A percentile compares a stretch with the other conserved stretches of the same genome.
phyloP scores from a whole-genome alignment of 2,797 vertebrate species.

The Oreochromis grahami region DNA sequence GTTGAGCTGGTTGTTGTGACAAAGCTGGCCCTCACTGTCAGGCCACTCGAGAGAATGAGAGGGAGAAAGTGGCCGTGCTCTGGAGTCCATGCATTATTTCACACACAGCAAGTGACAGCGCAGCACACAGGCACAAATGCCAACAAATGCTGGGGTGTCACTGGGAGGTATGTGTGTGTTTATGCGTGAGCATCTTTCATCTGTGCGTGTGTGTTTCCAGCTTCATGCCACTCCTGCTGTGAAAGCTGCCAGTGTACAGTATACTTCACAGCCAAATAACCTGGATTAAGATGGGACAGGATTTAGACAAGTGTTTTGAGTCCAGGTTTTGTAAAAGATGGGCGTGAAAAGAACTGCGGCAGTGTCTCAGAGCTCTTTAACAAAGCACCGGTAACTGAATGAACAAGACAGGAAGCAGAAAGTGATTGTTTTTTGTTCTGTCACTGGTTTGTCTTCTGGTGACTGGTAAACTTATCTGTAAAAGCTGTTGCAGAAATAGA shows the following conservation, averaged over 20 bases:
- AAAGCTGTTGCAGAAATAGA: not conserved
- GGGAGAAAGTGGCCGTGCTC: constrained; percentile 37
- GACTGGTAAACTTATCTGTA: not conserved
- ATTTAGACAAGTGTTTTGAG: not conserved
- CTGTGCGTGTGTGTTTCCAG: not conserved
- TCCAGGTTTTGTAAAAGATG: not conserved
- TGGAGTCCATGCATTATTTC: constrained; percentile 76
- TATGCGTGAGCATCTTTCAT: not conserved
- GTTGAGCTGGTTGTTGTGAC: constrained; percentile 36
- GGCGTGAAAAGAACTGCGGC: not conserved
- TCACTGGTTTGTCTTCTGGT: not conserved
- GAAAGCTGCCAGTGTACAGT: not conserved
- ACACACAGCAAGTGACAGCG: constrained; percentile 66
- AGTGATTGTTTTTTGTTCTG: accelerated
- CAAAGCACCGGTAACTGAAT: not conserved
- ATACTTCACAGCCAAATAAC: constrained; percentile 1
- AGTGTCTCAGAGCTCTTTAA: not conserved
- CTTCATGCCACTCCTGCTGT: not conserved
- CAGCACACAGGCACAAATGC: constrained; percentile 50
- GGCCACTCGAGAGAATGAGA: constrained; percentile 46
- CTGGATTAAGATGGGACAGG: constrained; percentile 11
- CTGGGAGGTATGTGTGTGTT: constrained; percentile 19
- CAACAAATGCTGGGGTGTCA: constrained; percentile 52
- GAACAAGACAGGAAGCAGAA: not conserved
- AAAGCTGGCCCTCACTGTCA: constrained; percentile 26